Evolutionary conservation across 2,113 vertebrate genomes (phyloP).

Genomic region (Guaruba guarouba): DNA sequence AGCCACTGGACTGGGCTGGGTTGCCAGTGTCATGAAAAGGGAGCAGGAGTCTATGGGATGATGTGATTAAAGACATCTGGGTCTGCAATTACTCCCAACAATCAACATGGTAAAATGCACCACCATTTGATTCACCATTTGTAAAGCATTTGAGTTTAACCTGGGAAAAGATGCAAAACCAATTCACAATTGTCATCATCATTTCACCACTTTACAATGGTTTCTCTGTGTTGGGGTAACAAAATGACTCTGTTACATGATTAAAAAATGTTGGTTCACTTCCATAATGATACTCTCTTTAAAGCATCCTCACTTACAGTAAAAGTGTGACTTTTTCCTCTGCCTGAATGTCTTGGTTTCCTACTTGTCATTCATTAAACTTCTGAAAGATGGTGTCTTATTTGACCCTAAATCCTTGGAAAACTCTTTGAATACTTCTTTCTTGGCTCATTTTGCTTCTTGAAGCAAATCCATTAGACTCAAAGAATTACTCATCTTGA

Average conservation of each 20-base stretch:
- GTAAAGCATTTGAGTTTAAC: neutral
- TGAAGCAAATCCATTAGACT: constrained; percentile 24
- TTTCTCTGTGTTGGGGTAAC: neutral
- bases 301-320: neutral
- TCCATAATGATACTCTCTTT: neutral
- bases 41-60: neutral
- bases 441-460: constrained; percentile 23
- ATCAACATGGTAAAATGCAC: neutral
- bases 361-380: neutral
- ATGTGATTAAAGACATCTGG: neutral
- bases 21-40: neutral
- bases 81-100: neutral
- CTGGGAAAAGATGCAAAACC: neutral
- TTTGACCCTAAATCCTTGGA: constrained; percentile 34
- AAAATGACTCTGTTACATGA: neutral
- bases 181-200: neutral
- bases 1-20: neutral
- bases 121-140: neutral
- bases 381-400: constrained; percentile 14
- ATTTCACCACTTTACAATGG: neutral
- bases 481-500: constrained; percentile 44
- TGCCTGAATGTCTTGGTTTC: constrained; percentile 2
- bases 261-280: neutral
- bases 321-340: neutral
- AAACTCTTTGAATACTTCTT: constrained; percentile 1